These are phyloP conservation scores for Corythornis madagascariensis DNA, from an alignment of 2,113 vertebrate species.

Conservation along the genomic window DNA sequence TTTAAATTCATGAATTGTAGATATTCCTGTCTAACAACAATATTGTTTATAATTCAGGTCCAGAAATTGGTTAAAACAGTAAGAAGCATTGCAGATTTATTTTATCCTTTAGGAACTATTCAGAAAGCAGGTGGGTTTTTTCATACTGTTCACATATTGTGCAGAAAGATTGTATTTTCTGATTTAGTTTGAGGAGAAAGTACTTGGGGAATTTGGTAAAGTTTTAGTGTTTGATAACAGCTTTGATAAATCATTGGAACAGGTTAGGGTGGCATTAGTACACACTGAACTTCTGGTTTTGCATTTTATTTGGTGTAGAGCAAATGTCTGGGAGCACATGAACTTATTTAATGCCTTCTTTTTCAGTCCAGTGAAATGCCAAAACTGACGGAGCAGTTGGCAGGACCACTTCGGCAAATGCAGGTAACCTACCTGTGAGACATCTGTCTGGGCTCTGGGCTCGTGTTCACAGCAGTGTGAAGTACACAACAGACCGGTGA, in stretches of 20 bases:
- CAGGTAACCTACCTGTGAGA: slow-evolving; percentile 80
- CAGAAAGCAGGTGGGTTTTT: not conserved
- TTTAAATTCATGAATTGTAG: not conserved
- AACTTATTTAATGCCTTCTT: not conserved
- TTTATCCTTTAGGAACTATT: not conserved
- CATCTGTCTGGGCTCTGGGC: not conserved
- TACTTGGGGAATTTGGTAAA: not conserved
- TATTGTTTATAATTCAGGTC: not conserved
- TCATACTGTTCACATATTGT: not conserved
- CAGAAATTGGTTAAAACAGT: not conserved
- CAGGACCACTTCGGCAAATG: slow-evolving; percentile 95
- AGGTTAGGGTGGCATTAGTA: not conserved
- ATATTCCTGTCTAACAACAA: not conserved
- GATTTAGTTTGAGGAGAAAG: not conserved
- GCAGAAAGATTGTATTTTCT: not conserved
- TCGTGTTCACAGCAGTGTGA: not conserved
- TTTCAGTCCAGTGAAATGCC: slow-evolving; percentile 95
- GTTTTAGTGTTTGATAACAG: not conserved
- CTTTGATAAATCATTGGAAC: not conserved
- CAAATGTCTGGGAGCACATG: not conserved
- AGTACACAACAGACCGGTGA: accelerated
- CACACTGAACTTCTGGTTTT: not conserved
- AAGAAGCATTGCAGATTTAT: not conserved
- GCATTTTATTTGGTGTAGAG: not conserved
- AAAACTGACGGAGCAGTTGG: slow-evolving; percentile 93